phyloP scores from a whole-genome alignment of 2,888 invertebrate species.

The Alviniconcha strummeri region DNA sequence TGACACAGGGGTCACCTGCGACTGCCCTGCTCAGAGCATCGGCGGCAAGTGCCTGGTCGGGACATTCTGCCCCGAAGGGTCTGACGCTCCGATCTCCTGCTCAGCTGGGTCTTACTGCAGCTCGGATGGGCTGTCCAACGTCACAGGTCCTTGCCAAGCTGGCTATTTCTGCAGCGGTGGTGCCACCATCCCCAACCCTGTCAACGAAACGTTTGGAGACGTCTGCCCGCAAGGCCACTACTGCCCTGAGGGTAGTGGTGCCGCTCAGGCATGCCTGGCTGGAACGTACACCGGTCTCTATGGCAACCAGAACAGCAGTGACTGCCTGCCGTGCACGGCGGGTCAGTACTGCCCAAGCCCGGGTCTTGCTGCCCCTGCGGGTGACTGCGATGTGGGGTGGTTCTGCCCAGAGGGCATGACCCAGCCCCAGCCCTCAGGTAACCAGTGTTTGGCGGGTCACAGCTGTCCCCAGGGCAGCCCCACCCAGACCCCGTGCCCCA shows the following conservation, averaged over 20 bases:
- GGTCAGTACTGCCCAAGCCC: constrained; percentile 66
- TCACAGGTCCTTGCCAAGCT: constrained; percentile 62
- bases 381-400: constrained; percentile 65
- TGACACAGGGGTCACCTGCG: constrained; percentile 54
- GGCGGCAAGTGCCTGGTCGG: constrained; percentile 68
- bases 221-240: constrained; percentile 70
- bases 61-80: constrained; percentile 67
- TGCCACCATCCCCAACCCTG: constrained; percentile 65
- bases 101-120: constrained; percentile 65
- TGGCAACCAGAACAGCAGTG: constrained; percentile 62
- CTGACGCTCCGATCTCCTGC: constrained; percentile 59
- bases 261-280: constrained; percentile 62
- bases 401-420: constrained; percentile 65
- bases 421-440: constrained; percentile 66
- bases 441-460: constrained; percentile 68
- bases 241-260: constrained; percentile 63
- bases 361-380: constrained; percentile 64
- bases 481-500: constrained; percentile 62
- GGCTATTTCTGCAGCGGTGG: constrained; percentile 67
- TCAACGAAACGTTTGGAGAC: constrained; percentile 68
- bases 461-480: constrained; percentile 65
- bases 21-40: constrained; percentile 60
- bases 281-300: constrained; percentile 63
- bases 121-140: constrained; percentile 55
- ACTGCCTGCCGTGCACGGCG: constrained; percentile 68